These are phyloP conservation scores for Cliona cf. orientalis DNA, from an alignment of 37 sponge, comb jelly and placozoan species.

Conservation along the genomic window DNA sequence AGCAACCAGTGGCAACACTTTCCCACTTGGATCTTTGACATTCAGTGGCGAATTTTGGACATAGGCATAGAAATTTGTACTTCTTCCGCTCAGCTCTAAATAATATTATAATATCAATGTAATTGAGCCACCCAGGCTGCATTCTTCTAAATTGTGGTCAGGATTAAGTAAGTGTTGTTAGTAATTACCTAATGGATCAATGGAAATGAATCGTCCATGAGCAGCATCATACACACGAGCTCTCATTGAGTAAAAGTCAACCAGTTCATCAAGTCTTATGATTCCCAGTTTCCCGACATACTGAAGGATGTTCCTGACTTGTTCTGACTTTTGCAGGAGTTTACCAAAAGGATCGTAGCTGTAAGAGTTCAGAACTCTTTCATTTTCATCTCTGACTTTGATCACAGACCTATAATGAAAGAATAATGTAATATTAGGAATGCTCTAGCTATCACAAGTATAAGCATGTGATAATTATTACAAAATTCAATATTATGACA, in stretches of 20 bases:
- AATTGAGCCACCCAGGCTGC: no score
- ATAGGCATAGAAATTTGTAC: no score
- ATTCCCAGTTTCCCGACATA: slow-evolving; percentile 37
- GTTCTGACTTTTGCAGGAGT: slow-evolving; percentile 3
- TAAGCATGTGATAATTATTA: neutral
- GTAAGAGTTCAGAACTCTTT: slow-evolving; percentile 15
- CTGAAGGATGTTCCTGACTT: neutral
- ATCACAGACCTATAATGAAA: slow-evolving; percentile 28
- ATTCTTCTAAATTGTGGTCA: no score
- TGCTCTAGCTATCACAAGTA: no score
- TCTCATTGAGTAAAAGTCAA: slow-evolving; percentile 29
- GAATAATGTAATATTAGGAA: no score
- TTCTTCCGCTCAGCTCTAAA: no score
- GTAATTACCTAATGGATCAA: slow-evolving; percentile 16
- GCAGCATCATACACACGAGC: slow-evolving; percentile 42
- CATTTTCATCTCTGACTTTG: neutral
- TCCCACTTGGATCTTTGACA: no score
- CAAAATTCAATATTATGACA: neutral
- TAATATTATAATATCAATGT: no score
- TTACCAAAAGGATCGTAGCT: slow-evolving; percentile 45
- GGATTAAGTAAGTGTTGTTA: no score
- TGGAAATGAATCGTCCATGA: slow-evolving; percentile 37
- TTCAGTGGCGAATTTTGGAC: no score
- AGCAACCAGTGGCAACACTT: no score
- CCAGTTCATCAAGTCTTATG: slow-evolving; percentile 15